Conservation (phyloP, 2,113 vertebrate genomes). For the Callaeas wilsoni region DNA sequence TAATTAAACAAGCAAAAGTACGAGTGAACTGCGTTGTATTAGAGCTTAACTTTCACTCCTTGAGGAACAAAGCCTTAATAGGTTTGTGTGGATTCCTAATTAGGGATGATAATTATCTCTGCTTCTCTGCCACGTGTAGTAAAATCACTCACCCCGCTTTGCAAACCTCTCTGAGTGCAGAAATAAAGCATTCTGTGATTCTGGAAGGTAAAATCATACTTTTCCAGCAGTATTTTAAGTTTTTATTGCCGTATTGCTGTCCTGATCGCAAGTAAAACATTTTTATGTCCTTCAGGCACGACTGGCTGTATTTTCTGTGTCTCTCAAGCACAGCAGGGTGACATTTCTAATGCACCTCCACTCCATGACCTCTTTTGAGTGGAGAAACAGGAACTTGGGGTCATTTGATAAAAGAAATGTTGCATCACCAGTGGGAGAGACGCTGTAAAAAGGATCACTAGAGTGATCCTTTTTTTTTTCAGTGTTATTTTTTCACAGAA, state of each 20-base stretch:
- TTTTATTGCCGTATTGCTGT: not conserved
- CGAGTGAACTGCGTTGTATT: not conserved
- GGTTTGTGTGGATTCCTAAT: not conserved
- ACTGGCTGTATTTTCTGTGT: not conserved
- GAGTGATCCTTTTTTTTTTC: too few species aligned
- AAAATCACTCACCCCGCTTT: not conserved
- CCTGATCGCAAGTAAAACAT: not conserved
- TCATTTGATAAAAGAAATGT: not conserved
- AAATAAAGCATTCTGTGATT: not conserved
- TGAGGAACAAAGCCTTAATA: not conserved
- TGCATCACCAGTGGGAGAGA: not conserved
- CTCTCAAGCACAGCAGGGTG: not conserved
- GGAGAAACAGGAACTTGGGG: not conserved
- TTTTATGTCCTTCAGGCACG: not conserved
- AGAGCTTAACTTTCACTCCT: not conserved
- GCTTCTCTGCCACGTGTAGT: too few species aligned
- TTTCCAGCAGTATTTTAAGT: not conserved
- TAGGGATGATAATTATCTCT: not conserved
- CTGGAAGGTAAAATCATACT: not conserved
- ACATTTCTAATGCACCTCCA: not conserved
- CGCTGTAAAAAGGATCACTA: not conserved
- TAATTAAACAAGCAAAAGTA: not conserved
- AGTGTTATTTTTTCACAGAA: not conserved
- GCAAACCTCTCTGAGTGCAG: not conserved
- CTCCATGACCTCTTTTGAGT: not conserved